Base-by-base conservation (phyloP, 2,113 vertebrate species). In the Cavia aperea region DNA sequence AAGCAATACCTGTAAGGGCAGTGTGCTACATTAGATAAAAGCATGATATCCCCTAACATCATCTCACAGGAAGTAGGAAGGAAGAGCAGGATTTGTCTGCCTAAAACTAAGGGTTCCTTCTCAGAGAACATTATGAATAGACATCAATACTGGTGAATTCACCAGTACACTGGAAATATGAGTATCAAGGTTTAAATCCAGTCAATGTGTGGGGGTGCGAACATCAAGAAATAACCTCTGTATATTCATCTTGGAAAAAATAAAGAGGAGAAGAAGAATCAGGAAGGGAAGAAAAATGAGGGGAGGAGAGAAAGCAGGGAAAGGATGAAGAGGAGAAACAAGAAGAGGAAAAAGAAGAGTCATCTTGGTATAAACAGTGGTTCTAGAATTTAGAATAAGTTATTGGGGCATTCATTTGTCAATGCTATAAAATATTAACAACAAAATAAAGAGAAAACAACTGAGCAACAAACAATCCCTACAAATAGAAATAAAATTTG, bases 401-500 rank as follows among this genome's bases (percentile, higher is more conserved):
- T 51, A 68, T 31, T 86, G 26, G 33, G 91, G 95, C 95, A 95
- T 96, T 72, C 46, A 95, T 29, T 36, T 92, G 56, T 91, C 11
- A 58, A 66, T 54, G 43, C 70, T 73, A 5, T 31, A 90, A 92
- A 75, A 62, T 75, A 89, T 96, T 88, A 95, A 86, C 94, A 81
- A 89, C 84, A 93, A 92, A 81, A 51, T 58, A 93, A 94, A 96
- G 92, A 92, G 78, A 94, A 97, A 97, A 75, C 43, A 85, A 70
- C 95, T 93, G 91, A 95, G 91, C 95, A 95, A 94, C 73, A 96
- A 73, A 94, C 39, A 39, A 39, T 39, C 39, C 39, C 92, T 94
- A 31, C 93, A 95, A 92, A 92, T 4, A 88, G 81, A 97, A 97
- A 93, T 92, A 95, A 95, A 97, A 70, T 91, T 88, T 93, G 86